Evolutionary conservation across 2,888 invertebrate genomes (phyloP), one percentile per base, ranked within the genome.

Genomic region (Spatulosminthurus flaviceps): DNA sequence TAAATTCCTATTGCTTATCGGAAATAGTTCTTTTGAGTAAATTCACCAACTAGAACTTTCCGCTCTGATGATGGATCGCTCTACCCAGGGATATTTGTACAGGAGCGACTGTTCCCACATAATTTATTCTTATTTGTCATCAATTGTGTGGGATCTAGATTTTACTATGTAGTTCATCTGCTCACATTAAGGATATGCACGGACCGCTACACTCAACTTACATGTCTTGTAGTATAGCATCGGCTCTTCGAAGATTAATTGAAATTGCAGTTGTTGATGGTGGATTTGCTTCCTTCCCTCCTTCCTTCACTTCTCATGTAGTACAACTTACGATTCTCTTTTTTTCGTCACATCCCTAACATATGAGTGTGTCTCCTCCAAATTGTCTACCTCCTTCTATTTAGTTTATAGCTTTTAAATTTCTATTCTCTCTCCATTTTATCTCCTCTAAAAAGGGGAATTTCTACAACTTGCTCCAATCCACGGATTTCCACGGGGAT

Each of bases 111-210:
- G 19, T 13, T 51, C 9, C 2, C 16, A 19, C 9, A 51, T 51
- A 51, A 51, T 51, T 51, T 51, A 51, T 51, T 51, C 51, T 13
- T 51, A 51, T 51, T 51, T 51, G 51, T 51, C 51, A 51, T 51
- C 51, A 51, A 51, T 51, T 51, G 51, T 51, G 51, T 51, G 51
- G 51, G 51, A 51, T 11, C 5, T n/a, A 51, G 2, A 51, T 51
- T n/a, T n/a, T n/a, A n/a, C 34, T 34, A 34, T 51, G 51, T 13
- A 51, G 51, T n/a, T n/a, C n/a, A n/a, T n/a, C n/a, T n/a, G n/a
- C n/a, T n/a, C n/a, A n/a, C n/a, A n/a, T n/a, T n/a, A 16, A 34
- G 34, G 34, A 4, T 34, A 9, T 4, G 34, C 34, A 7, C 34
- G 34, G 34, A 34, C 9, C 34, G n/a, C n/a, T n/a, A n/a, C n/a